A percentile compares a stretch with the other conserved stretches of the same genome.
phyloP scores from a whole-genome alignment of 2,888 invertebrate genomes.

The Tiphia femorata region DNA sequence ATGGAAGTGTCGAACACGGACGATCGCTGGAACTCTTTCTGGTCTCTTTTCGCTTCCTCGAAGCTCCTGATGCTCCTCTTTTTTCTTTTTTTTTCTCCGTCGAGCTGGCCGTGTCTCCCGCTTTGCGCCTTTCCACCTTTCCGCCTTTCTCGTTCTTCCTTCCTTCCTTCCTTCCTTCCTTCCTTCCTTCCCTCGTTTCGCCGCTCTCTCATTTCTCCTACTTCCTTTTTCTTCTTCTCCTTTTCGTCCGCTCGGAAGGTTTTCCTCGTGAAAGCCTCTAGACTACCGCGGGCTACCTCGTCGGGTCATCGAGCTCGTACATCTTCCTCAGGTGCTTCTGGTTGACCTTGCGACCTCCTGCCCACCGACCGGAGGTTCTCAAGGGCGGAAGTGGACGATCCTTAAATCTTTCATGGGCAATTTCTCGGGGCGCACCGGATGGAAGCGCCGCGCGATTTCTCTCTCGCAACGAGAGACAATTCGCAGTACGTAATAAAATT shows the following conservation, averaged over 20 bases:
- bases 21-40: constrained; percentile 37
- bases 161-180: too few species aligned
- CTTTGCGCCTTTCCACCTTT: too few species aligned
- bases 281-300: neutral
- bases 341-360: constrained; percentile 15
- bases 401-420: constrained; percentile 40
- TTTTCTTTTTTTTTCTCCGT: neutral
- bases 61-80: neutral
- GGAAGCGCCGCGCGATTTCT: too few species aligned
- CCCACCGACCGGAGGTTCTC: neutral
- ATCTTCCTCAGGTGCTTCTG: constrained; percentile 1
- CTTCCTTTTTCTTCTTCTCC: neutral
- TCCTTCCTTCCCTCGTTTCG: neutral
- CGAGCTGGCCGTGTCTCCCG: too few species aligned
- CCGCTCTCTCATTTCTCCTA: too few species aligned
- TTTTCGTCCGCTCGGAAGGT: neutral
- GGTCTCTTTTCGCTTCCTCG: too few species aligned
- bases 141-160: too few species aligned
- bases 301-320: neutral
- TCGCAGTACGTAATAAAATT: neutral
- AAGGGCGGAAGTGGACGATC: constrained; percentile 17
- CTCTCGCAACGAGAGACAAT: too few species aligned
- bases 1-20: constrained; percentile 33
- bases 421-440: too few species aligned
- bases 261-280: neutral